These are phyloP conservation scores for Oryzias javanicus DNA, from an alignment of 2,113 vertebrate species.

Conservation along the genomic window DNA sequence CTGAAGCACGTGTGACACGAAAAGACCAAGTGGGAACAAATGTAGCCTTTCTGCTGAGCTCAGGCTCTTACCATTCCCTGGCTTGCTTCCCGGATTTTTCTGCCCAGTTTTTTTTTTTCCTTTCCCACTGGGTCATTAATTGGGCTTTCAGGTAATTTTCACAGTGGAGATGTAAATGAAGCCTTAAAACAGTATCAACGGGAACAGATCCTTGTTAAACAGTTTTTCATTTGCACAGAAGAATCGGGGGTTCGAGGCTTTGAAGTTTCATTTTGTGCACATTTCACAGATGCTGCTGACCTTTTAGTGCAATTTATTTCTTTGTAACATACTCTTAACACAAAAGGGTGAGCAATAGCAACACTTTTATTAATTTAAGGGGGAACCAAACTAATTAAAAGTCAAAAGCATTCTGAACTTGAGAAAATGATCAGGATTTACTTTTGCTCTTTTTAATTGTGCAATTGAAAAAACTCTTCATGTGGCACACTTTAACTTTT, in stretches of 20 bases:
- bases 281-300: background rate
- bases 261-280: background rate
- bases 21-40: slow-evolving; percentile 12
- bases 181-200: background rate
- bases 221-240: background rate
- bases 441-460: too few species aligned
- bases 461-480: too few species aligned
- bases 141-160: background rate
- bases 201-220: background rate
- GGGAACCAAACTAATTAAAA: background rate
- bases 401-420: background rate
- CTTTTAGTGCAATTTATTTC: background rate
- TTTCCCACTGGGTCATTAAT: background rate
- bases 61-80: slow-evolving; percentile 2
- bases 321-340: too few species aligned
- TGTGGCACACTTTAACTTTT: too few species aligned
- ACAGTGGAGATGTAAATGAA: slow-evolving; percentile 8
- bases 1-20: background rate
- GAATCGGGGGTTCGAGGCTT: background rate
- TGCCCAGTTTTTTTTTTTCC: slow-evolving; percentile 1
- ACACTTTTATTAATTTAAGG: background rate
- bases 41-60: slow-evolving; percentile 19
- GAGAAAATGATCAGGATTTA: background rate
- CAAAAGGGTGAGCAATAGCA: background rate
- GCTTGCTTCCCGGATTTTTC: slow-evolving; percentile 10